Percentiles rank a stretch among this genome's conserved stretches.
Conservation (phyloP, 2,888 invertebrate species). For the Theristus sp. region DNA sequence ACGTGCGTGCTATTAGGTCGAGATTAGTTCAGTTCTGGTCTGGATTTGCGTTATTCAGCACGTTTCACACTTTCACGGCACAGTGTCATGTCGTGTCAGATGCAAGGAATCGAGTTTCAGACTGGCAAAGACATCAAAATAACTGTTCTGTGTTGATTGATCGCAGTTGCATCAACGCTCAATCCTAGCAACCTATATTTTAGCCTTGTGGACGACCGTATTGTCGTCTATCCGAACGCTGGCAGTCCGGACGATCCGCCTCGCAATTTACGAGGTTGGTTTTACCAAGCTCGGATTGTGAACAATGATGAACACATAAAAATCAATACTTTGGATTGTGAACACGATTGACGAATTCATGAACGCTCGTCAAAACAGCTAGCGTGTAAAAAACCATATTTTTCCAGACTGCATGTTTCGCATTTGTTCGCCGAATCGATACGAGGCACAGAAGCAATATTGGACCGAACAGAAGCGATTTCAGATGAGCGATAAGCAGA, state of each 20-base stretch:
- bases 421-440: constrained; percentile 38
- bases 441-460: constrained; percentile 40
- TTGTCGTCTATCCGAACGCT: constrained; percentile 91
- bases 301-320: neutral
- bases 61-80: too few species aligned
- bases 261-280: constrained; percentile 89
- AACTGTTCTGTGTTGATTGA: too few species aligned
- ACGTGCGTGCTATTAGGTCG: too few species aligned
- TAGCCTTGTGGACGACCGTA: constrained; percentile 94
- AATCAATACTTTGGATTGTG: too few species aligned
- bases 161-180: too few species aligned
- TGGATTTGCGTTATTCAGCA: too few species aligned
- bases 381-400: neutral
- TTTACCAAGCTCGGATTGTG: neutral
- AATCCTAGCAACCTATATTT: constrained; percentile 17
- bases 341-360: too few species aligned
- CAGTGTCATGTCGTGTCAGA: too few species aligned
- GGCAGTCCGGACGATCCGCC: constrained; percentile 86
- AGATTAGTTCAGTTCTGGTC: too few species aligned
- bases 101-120: too few species aligned
- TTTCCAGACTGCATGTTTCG: constrained; percentile 37
- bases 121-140: too few species aligned
- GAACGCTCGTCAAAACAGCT: too few species aligned
- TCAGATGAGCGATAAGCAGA: neutral
- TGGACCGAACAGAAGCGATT: constrained; percentile 32